Evolutionary conservation across 2,113 vertebrate species (phyloP), one percentile per base, ranked within the genome.

Genomic region (Daboia siamensis): DNA sequence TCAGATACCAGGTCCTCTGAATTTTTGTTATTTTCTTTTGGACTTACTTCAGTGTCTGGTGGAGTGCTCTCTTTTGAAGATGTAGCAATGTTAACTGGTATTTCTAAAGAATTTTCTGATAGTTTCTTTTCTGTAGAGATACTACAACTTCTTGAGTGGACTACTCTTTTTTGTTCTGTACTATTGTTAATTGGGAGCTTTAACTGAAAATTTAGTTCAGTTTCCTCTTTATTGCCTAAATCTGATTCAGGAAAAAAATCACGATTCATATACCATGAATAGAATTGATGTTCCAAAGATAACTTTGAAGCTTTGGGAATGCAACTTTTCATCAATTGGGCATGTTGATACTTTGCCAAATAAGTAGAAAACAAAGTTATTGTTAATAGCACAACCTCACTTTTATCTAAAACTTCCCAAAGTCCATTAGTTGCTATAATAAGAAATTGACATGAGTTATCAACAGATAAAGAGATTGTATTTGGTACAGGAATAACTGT

Each of bases 371-470:
- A 96, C 21, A 86, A 93, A 54, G 92, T 95, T 33, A 96, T 93
- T 80, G 95, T 92, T 93, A 97, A 91, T 93, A 95, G 88, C 89
- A 96, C 95, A 90, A 96, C 97, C 95, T 97, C 94, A 5, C 92
- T 93, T 80, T 95, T 95, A 93, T 97, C 95, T 80, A 97, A 51
- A 91, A 96, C 96, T n/a, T 96, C 97, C 97, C 97, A 98, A 64
- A 97, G 96, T 61, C 97, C 96, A 0, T 95, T 95, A 33, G 97
- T 98, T 93, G 97, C 97, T 91, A 97, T 93, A 94, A 98, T 94
- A 86, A 98, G 94, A 86, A 97, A 96, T 93, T 97, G 96, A 33
- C 96, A 96, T 20, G 96, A 95, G 3, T 95, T 93, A 74, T 96
- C 95, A 1, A 95, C 94, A 90, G 95, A 96, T 21, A 97, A 90